phyloP scores from a whole-genome alignment of 2,888 invertebrate genomes.

The Mythimna loreyi region DNA sequence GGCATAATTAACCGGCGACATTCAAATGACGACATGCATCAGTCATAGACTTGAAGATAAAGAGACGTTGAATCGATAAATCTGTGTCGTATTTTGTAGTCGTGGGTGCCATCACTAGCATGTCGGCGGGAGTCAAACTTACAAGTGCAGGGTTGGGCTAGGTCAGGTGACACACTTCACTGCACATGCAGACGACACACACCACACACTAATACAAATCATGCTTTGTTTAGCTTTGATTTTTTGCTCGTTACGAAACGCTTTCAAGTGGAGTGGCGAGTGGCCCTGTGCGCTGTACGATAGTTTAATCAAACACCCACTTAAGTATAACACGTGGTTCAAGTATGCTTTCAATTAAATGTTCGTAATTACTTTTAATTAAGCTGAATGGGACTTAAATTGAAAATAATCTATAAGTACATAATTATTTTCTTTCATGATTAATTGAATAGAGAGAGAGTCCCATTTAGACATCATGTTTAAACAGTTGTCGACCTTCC shows the following conservation, averaged over 20 bases:
- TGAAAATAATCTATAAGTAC: slow-evolving; percentile 27
- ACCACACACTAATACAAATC: slow-evolving; percentile 60
- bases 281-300: slow-evolving; percentile 38
- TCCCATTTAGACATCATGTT: slow-evolving; percentile 17
- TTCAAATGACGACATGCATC: slow-evolving; percentile 16
- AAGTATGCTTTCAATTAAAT: slow-evolving; percentile 29
- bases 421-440: slow-evolving; percentile 29
- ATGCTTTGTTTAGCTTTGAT: slow-evolving; percentile 62
- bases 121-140: slow-evolving; percentile 75
- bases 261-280: slow-evolving; percentile 58
- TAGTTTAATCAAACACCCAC: slow-evolving; percentile 52
- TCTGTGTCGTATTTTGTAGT: slow-evolving; percentile 25
- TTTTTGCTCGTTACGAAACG: slow-evolving; percentile 64
- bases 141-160: slow-evolving; percentile 89
- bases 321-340: slow-evolving; percentile 43
- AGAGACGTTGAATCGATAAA: slow-evolving; percentile 62
- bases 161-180: slow-evolving; percentile 87
- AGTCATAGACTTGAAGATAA: slow-evolving; percentile 2
- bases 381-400: slow-evolving; percentile 13
- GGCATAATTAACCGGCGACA: slow-evolving; percentile 29
- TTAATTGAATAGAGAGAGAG: slow-evolving; percentile 23
- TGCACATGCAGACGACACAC: slow-evolving; percentile 76
- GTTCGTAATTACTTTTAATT: slow-evolving; percentile 44
- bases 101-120: slow-evolving; percentile 70
- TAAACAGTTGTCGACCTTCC: slow-evolving; percentile 39